These are phyloP conservation scores for Pomatostomus ruficeps DNA, from an alignment of 2,113 vertebrate genomes.

Conservation along the genomic window DNA sequence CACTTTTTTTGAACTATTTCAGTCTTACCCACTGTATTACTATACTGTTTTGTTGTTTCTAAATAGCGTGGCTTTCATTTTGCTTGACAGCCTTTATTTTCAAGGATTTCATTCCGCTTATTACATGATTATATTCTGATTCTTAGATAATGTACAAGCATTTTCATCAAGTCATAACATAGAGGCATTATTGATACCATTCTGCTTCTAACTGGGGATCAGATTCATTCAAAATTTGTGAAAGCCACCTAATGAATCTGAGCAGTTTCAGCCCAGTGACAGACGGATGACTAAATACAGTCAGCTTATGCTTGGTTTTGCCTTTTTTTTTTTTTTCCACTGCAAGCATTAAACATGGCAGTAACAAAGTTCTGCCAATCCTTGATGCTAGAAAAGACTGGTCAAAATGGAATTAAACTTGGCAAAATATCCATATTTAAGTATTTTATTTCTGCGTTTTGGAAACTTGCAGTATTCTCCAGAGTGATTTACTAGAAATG, in stretches of 20 bases:
- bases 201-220: constrained; percentile 17
- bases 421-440: background rate
- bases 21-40: background rate
- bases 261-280: constrained; percentile 20
- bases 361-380: background rate
- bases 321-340: background rate
- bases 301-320: background rate
- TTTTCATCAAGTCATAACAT: constrained; percentile 38
- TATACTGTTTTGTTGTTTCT: constrained; percentile 1
- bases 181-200: background rate
- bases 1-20: background rate
- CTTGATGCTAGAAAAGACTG: background rate
- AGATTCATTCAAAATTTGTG: constrained; percentile 23
- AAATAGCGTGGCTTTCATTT: background rate
- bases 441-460: background rate
- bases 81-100: constrained; percentile 23
- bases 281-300: constrained; percentile 4
- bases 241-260: constrained; percentile 30
- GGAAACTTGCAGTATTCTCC: background rate
- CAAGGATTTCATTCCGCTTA: constrained; percentile 2
- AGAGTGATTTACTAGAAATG: background rate
- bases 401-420: background rate
- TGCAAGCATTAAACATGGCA: background rate
- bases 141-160: background rate
- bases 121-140: constrained; percentile 32